These are phyloP conservation scores for Drosophila tripunctata DNA, from an alignment of 2,888 invertebrate species.

Conservation along the genomic window DNA sequence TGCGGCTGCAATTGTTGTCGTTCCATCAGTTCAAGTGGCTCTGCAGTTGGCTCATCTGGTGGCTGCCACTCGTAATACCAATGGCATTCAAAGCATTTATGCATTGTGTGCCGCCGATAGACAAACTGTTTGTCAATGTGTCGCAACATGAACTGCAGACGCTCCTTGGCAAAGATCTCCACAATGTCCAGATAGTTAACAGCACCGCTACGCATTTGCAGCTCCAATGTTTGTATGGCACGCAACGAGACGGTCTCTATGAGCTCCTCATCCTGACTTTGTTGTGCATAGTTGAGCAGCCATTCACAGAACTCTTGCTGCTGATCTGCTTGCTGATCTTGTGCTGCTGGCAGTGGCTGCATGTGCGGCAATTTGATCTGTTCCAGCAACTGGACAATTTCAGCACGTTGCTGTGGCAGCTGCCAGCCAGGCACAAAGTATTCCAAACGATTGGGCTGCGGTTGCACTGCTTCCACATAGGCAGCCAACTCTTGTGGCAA, in stretches of 20 bases:
- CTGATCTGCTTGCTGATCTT: neutral
- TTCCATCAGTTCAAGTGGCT: neutral
- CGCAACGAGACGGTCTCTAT: slow-evolving; percentile 68
- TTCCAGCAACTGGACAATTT: slow-evolving; percentile 86
- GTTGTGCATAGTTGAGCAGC: slow-evolving; percentile 69
- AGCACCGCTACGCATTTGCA: slow-evolving; percentile 32
- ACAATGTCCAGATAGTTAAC: slow-evolving; percentile 76
- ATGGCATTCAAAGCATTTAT: slow-evolving; percentile 15
- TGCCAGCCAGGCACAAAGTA: slow-evolving; percentile 88
- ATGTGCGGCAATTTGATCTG: slow-evolving; percentile 85
- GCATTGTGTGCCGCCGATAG: slow-evolving; percentile 52
- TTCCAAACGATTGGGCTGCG: slow-evolving; percentile 87
- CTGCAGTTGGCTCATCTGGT: neutral
- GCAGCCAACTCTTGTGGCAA: slow-evolving; percentile 88
- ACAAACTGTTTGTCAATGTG: slow-evolving; percentile 57
- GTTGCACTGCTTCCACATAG: slow-evolving; percentile 84
- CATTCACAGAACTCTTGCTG: slow-evolving; percentile 49
- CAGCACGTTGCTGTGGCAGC: slow-evolving; percentile 84
- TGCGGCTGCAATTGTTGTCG: neutral
- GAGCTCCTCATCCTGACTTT: slow-evolving; percentile 55
- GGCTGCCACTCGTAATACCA: slow-evolving; percentile 58
- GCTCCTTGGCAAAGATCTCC: slow-evolving; percentile 68
- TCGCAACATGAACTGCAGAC: slow-evolving; percentile 47
- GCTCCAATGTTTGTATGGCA: slow-evolving; percentile 67
- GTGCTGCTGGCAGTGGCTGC: slow-evolving; percentile 37